phyloP scores from a whole-genome alignment of 92 coral and sea anemone genomes.

The Zoanthus gigantus region DNA sequence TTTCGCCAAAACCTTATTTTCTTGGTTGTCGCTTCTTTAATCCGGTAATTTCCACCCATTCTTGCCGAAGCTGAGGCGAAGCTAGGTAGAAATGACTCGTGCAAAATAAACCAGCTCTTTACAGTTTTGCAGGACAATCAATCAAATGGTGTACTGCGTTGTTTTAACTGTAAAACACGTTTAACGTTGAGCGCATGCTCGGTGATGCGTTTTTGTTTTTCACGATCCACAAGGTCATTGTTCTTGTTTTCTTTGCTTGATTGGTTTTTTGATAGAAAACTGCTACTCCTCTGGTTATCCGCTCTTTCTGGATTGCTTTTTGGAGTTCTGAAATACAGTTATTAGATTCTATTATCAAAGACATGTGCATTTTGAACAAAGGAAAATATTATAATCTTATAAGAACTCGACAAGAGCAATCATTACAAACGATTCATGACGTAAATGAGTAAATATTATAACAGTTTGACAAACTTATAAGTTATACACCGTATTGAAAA shows the following conservation, averaged over 20 bases:
- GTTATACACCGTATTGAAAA: background rate
- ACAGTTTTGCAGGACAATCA: constrained; percentile 5
- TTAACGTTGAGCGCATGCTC: constrained; percentile 94
- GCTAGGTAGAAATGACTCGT: background rate
- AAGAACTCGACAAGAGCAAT: too few species aligned
- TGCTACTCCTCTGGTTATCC: constrained; percentile 21
- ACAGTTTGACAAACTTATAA: too few species aligned
- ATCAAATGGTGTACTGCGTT: constrained; percentile 71
- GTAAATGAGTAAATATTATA: background rate
- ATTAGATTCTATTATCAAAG: background rate
- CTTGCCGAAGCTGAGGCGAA: background rate
- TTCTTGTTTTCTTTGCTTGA: constrained; percentile 71
- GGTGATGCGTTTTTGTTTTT: constrained; percentile 79
- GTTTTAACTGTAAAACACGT: constrained; percentile 86
- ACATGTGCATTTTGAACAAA: too few species aligned
- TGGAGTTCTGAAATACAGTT: constrained; percentile 20
- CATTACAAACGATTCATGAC: too few species aligned
- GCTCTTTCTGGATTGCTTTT: constrained; percentile 6
- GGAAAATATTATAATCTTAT: too few species aligned
- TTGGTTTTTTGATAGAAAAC: constrained; percentile 66
- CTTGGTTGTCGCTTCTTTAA: background rate
- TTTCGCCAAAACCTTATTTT: background rate
- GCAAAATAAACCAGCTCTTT: background rate
- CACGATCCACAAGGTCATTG: constrained; percentile 44
- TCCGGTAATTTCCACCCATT: background rate